phyloP scores from a whole-genome alignment of 2,797 vertebrate species.

The Okamejei kenojei region DNA sequence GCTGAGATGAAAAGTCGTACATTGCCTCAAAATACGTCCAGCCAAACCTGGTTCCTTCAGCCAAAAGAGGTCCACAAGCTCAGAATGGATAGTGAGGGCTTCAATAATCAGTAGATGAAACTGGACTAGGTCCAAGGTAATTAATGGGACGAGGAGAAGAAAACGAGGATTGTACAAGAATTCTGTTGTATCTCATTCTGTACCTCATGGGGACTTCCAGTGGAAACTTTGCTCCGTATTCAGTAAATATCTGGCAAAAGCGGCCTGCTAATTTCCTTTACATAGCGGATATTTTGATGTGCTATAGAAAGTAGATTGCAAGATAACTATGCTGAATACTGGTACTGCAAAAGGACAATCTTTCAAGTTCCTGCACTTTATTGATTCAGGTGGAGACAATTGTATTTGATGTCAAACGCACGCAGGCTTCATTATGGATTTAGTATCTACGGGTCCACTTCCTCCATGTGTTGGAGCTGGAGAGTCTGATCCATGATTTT shows the following conservation, averaged over 20 bases:
- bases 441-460: not conserved
- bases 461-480: not conserved
- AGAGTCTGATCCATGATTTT: not conserved
- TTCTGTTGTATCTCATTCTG: not conserved
- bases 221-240: not conserved
- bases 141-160: not conserved
- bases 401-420: not conserved
- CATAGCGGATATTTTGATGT: not conserved
- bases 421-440: not conserved
- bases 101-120: not conserved
- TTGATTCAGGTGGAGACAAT: not conserved
- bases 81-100: not conserved
- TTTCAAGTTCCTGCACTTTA: not conserved
- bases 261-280: not conserved
- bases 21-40: not conserved
- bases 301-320: not conserved
- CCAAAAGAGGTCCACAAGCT: no score
- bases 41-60: no score
- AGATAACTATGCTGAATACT: not conserved
- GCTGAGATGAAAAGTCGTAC: not conserved
- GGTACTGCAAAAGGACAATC: not conserved
- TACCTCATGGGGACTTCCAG: not conserved
- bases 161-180: not conserved
- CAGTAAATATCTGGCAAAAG: not conserved
- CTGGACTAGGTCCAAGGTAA: not conserved